Evolutionary conservation across 1,140 invertebrate genomes (phyloP), one percentile per base, ranked within the genome.

Genomic region (Dendrolimus kikuchii): DNA sequence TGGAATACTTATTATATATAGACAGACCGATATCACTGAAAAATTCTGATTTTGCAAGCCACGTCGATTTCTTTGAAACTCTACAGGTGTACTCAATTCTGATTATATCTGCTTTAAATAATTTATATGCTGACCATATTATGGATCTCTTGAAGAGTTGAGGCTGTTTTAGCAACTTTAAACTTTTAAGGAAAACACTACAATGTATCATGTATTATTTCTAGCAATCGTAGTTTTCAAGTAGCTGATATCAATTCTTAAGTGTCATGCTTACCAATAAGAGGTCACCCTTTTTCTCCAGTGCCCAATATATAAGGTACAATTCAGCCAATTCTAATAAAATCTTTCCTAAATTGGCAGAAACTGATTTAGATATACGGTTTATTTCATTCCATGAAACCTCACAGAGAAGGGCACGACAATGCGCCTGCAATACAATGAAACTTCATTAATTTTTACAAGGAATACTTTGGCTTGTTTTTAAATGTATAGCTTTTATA

Each of bases 281-380:
- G 57, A 96, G 93, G 66, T 94, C 91, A 5, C 95, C 95, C 23
- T 91, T 83, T 45, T 91, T 90, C 73, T 91, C 91, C 4, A 94
- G 71, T 5, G 94, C 90, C 70, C 91, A 93, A 74, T 93, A 90
- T 0, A 94, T 88, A n/a, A 91, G 88, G 77, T 95, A 96, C 3
- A 96, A 74, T 69, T 95, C 91, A 49, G 92, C 91, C 1, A 96
- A 80, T 51, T 93, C 88, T 38, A 82, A 80, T 10, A 96, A 68
- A 10, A 95, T 92, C 40, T 82, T 68, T 9, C 76, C 86, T 38
- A 94, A 64, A 23, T 85, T 71, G 38, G 80, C 72, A 0, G 91
- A 93, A 4, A 91, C 71, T 0, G 81, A 83, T 7, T 71, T 62
- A 2, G 64, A 70, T 0, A 90, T 46, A 2, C 74, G 56, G 53